Evolutionary conservation across 2,888 invertebrate species (phyloP).

Genomic region (Caenorhabditis sp.): DNA sequence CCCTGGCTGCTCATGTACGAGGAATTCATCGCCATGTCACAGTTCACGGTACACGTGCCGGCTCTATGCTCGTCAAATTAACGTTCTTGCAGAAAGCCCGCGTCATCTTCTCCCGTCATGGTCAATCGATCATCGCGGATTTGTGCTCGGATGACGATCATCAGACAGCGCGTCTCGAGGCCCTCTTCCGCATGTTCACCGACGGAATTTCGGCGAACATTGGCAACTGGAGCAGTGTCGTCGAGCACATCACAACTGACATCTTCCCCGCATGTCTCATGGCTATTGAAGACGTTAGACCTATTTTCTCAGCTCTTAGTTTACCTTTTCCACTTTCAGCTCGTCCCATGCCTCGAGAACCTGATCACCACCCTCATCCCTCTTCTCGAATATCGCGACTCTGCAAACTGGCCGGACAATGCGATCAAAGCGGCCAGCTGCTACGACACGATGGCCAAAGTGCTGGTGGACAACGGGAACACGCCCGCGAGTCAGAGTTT

Average conservation of each 20-base stretch:
- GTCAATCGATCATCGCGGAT: constrained; percentile 29
- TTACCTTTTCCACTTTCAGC: constrained; percentile 18
- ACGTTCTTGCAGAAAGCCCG: constrained; percentile 51
- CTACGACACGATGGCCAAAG: constrained; percentile 50
- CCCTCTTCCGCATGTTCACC: constrained; percentile 24
- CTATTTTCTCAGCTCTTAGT: background rate
- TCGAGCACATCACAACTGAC: constrained; percentile 55
- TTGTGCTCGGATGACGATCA: constrained; percentile 11
- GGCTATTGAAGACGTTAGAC: constrained; percentile 9
- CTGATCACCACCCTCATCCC: constrained; percentile 29
- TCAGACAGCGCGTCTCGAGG: constrained; percentile 2
- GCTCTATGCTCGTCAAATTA: background rate
- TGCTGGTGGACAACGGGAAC: constrained; percentile 26
- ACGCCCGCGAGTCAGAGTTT: constrained; percentile 54
- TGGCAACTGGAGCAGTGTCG: constrained; percentile 47
- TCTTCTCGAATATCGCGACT: constrained; percentile 40
- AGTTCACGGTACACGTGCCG: constrained; percentile 17
- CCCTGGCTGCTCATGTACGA: constrained; percentile 55
- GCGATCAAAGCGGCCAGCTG: constrained; percentile 53
- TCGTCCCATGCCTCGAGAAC: constrained; percentile 38
- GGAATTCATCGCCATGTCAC: constrained; percentile 12
- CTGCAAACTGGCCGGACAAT: constrained; percentile 61
- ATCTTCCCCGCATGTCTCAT: constrained; percentile 39
- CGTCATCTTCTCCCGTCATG: constrained; percentile 55
- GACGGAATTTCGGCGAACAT: constrained; percentile 44